Conservation (phyloP, 2,113 vertebrate species). For the Sinosuthora webbiana region DNA sequence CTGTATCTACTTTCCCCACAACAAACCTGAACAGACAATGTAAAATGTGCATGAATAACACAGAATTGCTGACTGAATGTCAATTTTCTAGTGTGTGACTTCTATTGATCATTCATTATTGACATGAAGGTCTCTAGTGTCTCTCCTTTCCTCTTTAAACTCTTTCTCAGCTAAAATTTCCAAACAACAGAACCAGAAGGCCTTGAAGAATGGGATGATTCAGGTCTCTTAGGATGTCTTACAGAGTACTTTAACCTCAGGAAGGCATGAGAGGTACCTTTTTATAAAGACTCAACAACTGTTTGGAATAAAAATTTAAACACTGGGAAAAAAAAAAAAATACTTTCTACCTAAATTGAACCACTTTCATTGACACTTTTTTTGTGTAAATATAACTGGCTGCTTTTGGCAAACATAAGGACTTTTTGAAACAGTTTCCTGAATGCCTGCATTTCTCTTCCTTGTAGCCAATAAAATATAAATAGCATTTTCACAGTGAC, state of each 20-base stretch:
- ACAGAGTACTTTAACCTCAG: conserved; percentile 78
- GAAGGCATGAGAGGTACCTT: conserved; percentile 66
- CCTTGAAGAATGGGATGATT: conserved; percentile 72
- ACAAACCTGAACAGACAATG: conserved; percentile 63
- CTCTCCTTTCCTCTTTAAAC: conserved; percentile 76
- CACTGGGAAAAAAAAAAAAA: conserved; percentile 21
- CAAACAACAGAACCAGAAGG: conserved; percentile 62
- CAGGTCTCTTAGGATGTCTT: conserved; percentile 75
- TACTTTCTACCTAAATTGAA: conserved; percentile 24
- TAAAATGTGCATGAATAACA: conserved; percentile 73
- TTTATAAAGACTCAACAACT: conserved; percentile 69
- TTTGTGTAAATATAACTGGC: conserved; percentile 26
- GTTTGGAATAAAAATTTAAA: conserved; percentile 74
- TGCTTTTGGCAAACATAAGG: conserved; percentile 14
- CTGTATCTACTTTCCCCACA: conserved; percentile 11
- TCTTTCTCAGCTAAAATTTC: conserved; percentile 80
- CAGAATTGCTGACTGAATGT: conserved; percentile 78
- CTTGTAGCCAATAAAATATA: conserved; percentile 50
- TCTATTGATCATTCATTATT: conserved; percentile 83
- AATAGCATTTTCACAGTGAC: conserved; percentile 60
- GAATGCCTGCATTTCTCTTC: conserved; percentile 18
- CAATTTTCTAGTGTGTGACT: conserved; percentile 78
- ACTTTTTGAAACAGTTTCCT: conserved; percentile 35
- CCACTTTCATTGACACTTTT: conserved; percentile 41
- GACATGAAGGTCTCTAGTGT: conserved; percentile 78